Percentiles rank a stretch among this genome's conserved stretches.
Evolutionary conservation across 2,888 invertebrate species (phyloP).

Genomic region (Psylliodes chrysocephalus): DNA sequence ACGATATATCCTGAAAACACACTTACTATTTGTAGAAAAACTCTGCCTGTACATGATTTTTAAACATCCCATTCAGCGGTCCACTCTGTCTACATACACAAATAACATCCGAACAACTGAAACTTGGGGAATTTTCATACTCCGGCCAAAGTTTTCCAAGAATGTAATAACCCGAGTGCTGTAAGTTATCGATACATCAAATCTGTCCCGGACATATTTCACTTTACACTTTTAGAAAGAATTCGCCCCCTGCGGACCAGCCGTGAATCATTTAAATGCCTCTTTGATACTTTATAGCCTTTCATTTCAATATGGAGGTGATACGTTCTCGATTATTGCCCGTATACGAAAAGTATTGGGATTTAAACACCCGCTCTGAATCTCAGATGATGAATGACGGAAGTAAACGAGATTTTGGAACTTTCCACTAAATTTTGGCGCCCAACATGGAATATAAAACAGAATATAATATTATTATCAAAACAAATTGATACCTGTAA

Average conservation of each 20-base stretch:
- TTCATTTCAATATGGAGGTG: slow-evolving; percentile 34
- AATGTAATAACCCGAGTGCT: slow-evolving; percentile 33
- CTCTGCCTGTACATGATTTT: too few relatives aligned
- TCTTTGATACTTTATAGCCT: slow-evolving; percentile 38
- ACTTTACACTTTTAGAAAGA: slow-evolving; percentile 32
- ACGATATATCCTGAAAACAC: too few relatives aligned
- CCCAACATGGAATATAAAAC: too few relatives aligned
- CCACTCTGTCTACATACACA: neutral
- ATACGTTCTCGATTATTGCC: slow-evolving; percentile 21
- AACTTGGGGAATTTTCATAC: slow-evolving; percentile 11
- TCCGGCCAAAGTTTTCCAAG: slow-evolving; percentile 13
- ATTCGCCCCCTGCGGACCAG: slow-evolving; percentile 25
- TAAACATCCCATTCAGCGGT: too few relatives aligned
- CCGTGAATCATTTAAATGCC: slow-evolving; percentile 38
- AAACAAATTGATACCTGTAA: too few relatives aligned
- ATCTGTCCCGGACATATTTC: slow-evolving; percentile 34
- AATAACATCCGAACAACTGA: neutral
- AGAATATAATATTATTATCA: too few relatives aligned
- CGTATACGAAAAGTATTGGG: too few relatives aligned
- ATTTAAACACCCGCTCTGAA: too few relatives aligned
- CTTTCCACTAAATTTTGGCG: too few relatives aligned
- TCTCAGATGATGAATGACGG: too few relatives aligned
- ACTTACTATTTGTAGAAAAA: too few relatives aligned
- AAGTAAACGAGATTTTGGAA: too few relatives aligned
- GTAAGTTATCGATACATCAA: slow-evolving; percentile 36